phyloP scores from a whole-genome alignment of 2,888 invertebrate species.

The Philonicus albiceps region DNA sequence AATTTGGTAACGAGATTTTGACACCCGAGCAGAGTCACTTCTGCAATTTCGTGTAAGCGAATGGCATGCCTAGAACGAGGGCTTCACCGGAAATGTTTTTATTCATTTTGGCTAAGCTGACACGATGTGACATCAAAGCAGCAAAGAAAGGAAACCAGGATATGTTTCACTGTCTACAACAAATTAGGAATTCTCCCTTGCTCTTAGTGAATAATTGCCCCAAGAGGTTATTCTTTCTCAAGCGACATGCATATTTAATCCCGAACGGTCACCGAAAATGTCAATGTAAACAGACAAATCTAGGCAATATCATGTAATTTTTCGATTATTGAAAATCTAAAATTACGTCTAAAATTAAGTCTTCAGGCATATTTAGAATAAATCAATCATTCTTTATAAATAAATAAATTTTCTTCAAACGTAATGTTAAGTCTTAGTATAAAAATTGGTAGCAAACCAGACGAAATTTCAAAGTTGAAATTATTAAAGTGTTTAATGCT shows the following conservation, averaged over 20 bases:
- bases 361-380: too few relatives aligned
- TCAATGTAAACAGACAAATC: background rate
- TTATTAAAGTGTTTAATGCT: too few relatives aligned
- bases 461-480: too few relatives aligned
- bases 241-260: background rate
- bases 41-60: background rate
- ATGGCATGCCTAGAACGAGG: background rate
- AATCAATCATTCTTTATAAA: too few relatives aligned
- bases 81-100: background rate
- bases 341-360: too few relatives aligned
- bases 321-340: too few relatives aligned
- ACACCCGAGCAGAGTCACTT: background rate
- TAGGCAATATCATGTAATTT: too few relatives aligned
- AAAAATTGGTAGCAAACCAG: too few relatives aligned
- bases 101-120: background rate
- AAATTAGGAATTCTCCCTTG: background rate
- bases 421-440: too few relatives aligned
- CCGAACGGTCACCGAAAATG: too few relatives aligned
- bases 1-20: conserved; percentile 7
- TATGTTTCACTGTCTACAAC: background rate
- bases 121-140: background rate
- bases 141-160: background rate
- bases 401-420: too few relatives aligned
- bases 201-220: background rate
- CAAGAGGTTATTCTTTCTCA: background rate